Evolutionary conservation across 1,140 invertebrate genomes (phyloP).

Genomic region (Littorina saxatilis): DNA sequence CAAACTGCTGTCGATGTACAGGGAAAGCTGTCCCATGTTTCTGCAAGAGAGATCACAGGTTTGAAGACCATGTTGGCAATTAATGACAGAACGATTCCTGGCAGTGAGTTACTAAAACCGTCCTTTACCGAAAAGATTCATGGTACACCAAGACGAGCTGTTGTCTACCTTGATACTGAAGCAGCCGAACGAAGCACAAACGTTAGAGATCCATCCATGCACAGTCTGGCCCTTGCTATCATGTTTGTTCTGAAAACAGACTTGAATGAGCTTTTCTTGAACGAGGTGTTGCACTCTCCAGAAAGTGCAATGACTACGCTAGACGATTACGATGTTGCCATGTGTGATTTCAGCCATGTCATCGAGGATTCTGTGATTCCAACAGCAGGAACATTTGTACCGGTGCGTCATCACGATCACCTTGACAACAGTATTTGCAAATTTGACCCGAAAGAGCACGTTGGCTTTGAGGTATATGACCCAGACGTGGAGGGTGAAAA

Average conservation of each 20-base stretch:
- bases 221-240: not conserved
- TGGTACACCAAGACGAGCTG: not conserved
- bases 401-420: slow-evolving; percentile 49
- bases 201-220: not conserved
- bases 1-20: not conserved
- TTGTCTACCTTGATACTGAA: slow-evolving; percentile 13
- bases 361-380: slow-evolving; percentile 41
- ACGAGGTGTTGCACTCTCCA: not conserved
- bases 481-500: slow-evolving; percentile 33
- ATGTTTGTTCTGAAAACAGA: not conserved
- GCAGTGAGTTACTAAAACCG: not conserved
- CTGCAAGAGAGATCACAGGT: slow-evolving; percentile 14
- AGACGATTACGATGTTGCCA: not conserved
- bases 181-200: not conserved
- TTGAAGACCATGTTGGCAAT: slow-evolving; percentile 8
- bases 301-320: not conserved
- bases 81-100: not conserved
- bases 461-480: slow-evolving; percentile 60
- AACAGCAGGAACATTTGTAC: slow-evolving; percentile 51
- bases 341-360: not conserved
- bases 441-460: slow-evolving; percentile 54
- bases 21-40: slow-evolving; percentile 19
- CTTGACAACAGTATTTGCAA: slow-evolving; percentile 55
- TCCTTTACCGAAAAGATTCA: not conserved
- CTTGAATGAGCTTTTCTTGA: not conserved